Base-by-base conservation (phyloP, 37 sponge, comb jelly and placozoan genomes). In the Aplysina aerophoba region DNA sequence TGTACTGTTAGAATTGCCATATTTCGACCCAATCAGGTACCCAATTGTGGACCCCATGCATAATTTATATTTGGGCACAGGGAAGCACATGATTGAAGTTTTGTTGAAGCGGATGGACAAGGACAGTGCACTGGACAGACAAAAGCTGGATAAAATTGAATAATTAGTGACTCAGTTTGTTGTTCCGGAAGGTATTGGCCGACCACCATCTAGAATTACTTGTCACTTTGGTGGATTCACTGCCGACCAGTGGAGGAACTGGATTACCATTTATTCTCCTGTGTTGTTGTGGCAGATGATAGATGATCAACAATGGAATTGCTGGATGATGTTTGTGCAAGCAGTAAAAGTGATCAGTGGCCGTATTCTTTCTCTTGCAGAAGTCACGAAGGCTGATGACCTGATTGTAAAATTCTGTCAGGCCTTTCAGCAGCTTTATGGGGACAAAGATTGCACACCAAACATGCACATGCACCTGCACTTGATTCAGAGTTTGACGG, bases 31-130 rank as follows among this genome's bases (percentile, higher is more conserved):
- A 31, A 60, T 91, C 27, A 41, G 88, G 5, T 73, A 25, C 31
- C 87, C 83, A 81, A 57, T 87, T 17, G 73, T 90, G 21, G 91
- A 91, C 80, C 88, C 88, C 19, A 91, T 91, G 88, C 91, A 91
- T 31, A 84, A 84, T 64, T 14, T 90, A 57, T 86, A 82, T 21
- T 41, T 90, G 2, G 86, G 86, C 14, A 81, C 71, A 28, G 90
- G 86, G 28, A 90, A 90, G 41, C 65, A 86, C 59, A 38, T 68
- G n/a, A 63, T 85, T 35, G 37, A 68, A 62, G 79, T 81, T 61
- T 90, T 58, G 59, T 15, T 58, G 17, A 58, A 58, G n/a, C n/a
- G 90, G 90, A 81, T 33, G 59, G 84, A 89, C 22, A 4, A 40
- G 14, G 65, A 1, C 0, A 0, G 59, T 59, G n/a, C n/a, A n/a